Conservation (phyloP, 1,140 invertebrate species). For the Anoplophora glabripennis region DNA sequence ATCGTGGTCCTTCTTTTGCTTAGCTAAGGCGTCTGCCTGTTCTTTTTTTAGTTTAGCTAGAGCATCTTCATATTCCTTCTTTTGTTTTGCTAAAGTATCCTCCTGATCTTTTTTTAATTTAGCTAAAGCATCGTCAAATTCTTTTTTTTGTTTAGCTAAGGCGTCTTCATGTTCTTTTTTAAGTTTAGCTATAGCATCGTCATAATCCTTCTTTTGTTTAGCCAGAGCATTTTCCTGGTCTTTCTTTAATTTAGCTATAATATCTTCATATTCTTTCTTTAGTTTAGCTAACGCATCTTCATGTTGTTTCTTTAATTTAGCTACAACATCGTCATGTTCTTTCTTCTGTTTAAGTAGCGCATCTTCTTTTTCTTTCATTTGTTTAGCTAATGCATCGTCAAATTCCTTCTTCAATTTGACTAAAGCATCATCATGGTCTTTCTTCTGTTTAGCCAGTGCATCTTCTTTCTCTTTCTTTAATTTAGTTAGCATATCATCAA, state of each 20-base stretch:
- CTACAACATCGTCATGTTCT: too few relatives aligned
- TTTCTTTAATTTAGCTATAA: constrained; percentile 19
- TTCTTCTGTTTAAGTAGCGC: not conserved
- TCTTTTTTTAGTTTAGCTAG: constrained; percentile 8
- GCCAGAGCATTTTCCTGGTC: constrained; percentile 16
- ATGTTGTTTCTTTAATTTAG: constrained; percentile 6
- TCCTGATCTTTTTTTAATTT: constrained; percentile 23
- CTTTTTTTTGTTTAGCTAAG: constrained; percentile 9
- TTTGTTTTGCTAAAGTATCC: not conserved
- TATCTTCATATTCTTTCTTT: constrained; percentile 3
- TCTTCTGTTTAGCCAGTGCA: not conserved
- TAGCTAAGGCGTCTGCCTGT: constrained; percentile 4
- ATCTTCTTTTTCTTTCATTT: not conserved
- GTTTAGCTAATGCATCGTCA: not conserved
- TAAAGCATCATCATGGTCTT: not conserved
- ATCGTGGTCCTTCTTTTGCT: constrained; percentile 14
- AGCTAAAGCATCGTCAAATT: constrained; percentile 8
- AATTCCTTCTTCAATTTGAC: too few relatives aligned
- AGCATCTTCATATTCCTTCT: not conserved
- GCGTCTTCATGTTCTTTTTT: constrained; percentile 4
- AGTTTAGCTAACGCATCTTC: constrained; percentile 9
- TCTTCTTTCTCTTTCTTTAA: not conserved
- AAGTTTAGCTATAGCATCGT: not conserved
- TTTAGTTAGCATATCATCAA: not conserved
- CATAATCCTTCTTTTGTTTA: not conserved